phyloP scores from a whole-genome alignment of 2,888 invertebrate species.

The Tetragonisca angustula region DNA sequence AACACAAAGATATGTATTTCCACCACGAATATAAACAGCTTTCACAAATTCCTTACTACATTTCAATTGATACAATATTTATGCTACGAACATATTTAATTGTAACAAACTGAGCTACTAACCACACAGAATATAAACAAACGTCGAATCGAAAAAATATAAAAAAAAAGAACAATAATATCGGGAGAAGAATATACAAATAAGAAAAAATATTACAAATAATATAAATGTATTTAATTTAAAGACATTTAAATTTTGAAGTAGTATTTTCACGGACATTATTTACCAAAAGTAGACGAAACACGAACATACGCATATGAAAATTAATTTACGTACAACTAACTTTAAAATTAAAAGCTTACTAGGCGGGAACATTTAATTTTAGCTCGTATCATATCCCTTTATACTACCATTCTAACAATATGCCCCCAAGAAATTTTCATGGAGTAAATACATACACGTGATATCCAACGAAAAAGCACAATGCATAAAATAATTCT shows the following conservation, averaged over 20 bases:
- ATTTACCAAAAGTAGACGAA: conserved; percentile 38
- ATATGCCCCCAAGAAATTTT: conserved; percentile 11
- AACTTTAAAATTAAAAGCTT: conserved; percentile 64
- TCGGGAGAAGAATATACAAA: no score
- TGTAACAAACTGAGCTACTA: no score
- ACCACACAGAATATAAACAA: no score
- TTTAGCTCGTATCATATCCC: conserved; percentile 24
- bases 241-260: conserved; percentile 62
- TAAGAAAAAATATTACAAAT: neutral
- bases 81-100: no score
- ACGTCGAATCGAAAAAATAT: no score
- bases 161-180: no score
- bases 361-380: conserved; percentile 14
- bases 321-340: conserved; percentile 67
- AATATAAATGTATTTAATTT: conserved; percentile 45
- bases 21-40: neutral
- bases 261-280: conserved; percentile 49
- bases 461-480: neutral
- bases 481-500: neutral
- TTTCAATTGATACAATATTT: no score
- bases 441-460: neutral
- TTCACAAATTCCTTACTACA: no score
- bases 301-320: conserved; percentile 25
- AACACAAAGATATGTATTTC: neutral
- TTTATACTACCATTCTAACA: conserved; percentile 27